phyloP scores from a whole-genome alignment of 2,888 invertebrate genomes.

The Drosophila mulleri region DNA sequence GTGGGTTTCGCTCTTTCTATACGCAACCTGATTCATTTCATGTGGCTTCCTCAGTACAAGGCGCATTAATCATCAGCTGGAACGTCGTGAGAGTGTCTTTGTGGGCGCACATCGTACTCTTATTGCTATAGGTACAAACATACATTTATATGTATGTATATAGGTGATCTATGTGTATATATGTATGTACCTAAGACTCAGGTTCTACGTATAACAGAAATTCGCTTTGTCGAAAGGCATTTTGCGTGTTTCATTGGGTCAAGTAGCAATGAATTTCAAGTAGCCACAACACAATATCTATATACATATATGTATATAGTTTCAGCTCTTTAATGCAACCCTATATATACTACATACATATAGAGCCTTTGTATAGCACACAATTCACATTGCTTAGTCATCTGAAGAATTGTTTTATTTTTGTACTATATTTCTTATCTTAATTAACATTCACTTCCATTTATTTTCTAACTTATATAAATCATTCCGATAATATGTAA shows the following conservation, averaged over 20 bases:
- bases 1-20: neutral
- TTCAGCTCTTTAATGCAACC: neutral
- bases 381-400: neutral
- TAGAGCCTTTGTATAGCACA: neutral
- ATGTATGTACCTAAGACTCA: neutral
- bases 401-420: neutral
- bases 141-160: constrained; percentile 5
- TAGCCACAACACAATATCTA: neutral
- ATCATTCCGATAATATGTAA: neutral
- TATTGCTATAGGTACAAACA: neutral
- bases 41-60: constrained; percentile 3
- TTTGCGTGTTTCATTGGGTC: constrained; percentile 11
- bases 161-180: neutral
- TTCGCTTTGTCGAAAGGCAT: constrained; percentile 20
- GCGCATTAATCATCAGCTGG: constrained; percentile 37
- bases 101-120: constrained; percentile 26
- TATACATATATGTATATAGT: neutral
- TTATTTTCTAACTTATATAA: neutral
- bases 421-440: neutral
- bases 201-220: neutral
- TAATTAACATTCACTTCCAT: neutral
- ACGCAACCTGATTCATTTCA: constrained; percentile 13
- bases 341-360: neutral
- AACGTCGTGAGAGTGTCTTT: constrained; percentile 15
- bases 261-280: constrained; percentile 24